Evolutionary conservation across 2,113 vertebrate species (phyloP).

Genomic region (Cyphomyrus discorhynchus): DNA sequence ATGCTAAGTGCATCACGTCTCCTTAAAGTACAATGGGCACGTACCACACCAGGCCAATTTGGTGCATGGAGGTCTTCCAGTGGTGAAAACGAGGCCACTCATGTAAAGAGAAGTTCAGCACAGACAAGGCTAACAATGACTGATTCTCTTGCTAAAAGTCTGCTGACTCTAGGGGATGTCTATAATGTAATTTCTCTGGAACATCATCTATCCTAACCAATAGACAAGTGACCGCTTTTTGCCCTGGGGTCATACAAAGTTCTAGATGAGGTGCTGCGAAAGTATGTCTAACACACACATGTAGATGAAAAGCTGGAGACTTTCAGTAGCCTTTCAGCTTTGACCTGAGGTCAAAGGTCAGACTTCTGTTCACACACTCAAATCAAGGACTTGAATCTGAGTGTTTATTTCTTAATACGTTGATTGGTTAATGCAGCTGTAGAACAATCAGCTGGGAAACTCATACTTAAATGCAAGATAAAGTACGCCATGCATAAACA

Average conservation of each 20-base stretch:
- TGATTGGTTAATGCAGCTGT: not conserved
- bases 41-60: slow-evolving; percentile 19
- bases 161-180: slow-evolving; percentile 55
- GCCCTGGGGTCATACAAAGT: slow-evolving; percentile 54
- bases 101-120: slow-evolving; percentile 47
- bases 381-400: not conserved
- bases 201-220: slow-evolving; percentile 59
- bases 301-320: slow-evolving; percentile 35
- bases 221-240: slow-evolving; percentile 56
- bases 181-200: slow-evolving; percentile 61
- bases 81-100: slow-evolving; percentile 49
- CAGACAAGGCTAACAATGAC: slow-evolving; percentile 54
- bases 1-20: not conserved
- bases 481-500: not conserved
- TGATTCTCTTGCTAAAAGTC: slow-evolving; percentile 43
- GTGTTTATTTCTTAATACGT: not conserved
- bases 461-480: not conserved
- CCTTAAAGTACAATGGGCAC: not conserved
- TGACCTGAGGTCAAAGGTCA: not conserved
- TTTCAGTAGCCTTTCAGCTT: not conserved
- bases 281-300: slow-evolving; percentile 30
- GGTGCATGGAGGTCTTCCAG: slow-evolving; percentile 50
- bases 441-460: not conserved
- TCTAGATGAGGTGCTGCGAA: slow-evolving; percentile 45
- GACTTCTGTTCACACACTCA: not conserved